These are phyloP conservation scores for Poecilia wingei DNA, from an alignment of 2,797 vertebrate genomes.

Conservation along the genomic window DNA sequence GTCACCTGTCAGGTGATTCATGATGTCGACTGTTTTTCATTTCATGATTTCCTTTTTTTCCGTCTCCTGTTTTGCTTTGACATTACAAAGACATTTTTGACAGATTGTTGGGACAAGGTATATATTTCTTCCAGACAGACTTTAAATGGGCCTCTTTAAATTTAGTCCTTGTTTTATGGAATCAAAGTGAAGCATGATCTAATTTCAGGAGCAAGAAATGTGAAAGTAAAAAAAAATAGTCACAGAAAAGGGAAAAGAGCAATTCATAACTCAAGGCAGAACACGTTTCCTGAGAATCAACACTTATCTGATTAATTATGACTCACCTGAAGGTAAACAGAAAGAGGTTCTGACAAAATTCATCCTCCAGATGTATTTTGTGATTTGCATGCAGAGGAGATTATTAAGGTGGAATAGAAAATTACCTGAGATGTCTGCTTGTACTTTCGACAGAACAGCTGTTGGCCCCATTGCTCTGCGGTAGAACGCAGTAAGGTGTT, in stretches of 20 bases:
- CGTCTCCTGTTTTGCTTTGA: slow-evolving; percentile 39
- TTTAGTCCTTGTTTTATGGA: slow-evolving; percentile 66
- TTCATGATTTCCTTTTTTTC: slow-evolving; percentile 9
- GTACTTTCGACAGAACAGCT: slow-evolving; percentile 41
- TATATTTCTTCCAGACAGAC: slow-evolving; percentile 80
- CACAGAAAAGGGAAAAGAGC: not conserved
- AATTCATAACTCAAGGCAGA: not conserved
- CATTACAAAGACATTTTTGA: slow-evolving; percentile 56
- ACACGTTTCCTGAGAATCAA: slow-evolving; percentile 19
- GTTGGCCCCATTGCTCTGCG: slow-evolving; percentile 44
- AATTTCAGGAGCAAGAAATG: slow-evolving; percentile 53
- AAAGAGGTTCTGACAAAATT: slow-evolving; percentile 12
- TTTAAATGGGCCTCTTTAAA: slow-evolving; percentile 55
- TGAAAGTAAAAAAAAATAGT: slow-evolving; percentile 11
- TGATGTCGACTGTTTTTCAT: slow-evolving; percentile 38
- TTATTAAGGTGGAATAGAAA: slow-evolving; percentile 33
- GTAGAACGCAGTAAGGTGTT: slow-evolving; percentile 36
- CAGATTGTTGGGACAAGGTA: slow-evolving; percentile 60
- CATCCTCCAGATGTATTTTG: slow-evolving; percentile 23
- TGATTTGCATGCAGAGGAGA: not conserved
- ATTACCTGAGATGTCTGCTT: slow-evolving; percentile 11
- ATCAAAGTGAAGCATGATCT: slow-evolving; percentile 61
- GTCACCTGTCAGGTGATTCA: slow-evolving; percentile 43
- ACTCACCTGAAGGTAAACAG: not conserved
- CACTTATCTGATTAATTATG: not conserved